A percentile compares a stretch with the other conserved stretches of the same genome.
These are phyloP conservation scores for Leptothorax acervorum DNA, from an alignment of 2,888 invertebrate genomes.

Conservation along the genomic window DNA sequence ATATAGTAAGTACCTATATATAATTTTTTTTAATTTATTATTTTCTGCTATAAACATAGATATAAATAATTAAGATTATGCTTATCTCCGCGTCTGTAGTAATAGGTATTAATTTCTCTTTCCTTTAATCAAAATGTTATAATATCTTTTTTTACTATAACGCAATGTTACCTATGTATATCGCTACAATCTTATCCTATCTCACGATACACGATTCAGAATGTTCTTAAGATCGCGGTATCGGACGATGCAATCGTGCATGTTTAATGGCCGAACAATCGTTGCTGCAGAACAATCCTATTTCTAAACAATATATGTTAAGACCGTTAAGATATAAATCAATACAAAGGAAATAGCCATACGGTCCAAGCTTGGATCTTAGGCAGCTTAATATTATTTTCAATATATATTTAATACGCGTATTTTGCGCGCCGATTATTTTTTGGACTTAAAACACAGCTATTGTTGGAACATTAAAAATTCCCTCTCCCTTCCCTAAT, in stretches of 20 bases:
- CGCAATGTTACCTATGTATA: neutral
- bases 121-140: neutral
- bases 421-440: no score
- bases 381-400: no score
- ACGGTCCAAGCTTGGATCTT: no score
- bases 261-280: slow-evolving; percentile 18
- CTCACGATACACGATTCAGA: neutral
- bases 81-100: neutral
- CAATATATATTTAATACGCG: no score
- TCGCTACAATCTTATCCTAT: neutral
- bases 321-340: no score
- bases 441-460: no score
- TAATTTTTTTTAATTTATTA: neutral
- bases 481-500: no score
- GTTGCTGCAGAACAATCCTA: neutral
- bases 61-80: neutral
- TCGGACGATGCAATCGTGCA: slow-evolving; percentile 11
- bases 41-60: neutral
- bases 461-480: no score
- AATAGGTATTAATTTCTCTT: neutral
- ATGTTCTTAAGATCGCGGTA: slow-evolving; percentile 24
- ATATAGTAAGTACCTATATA: neutral
- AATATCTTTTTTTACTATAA: neutral
- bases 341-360: no score
- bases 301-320: no score